These are phyloP conservation scores for Podiceps cristatus DNA, from an alignment of 2,113 vertebrate species.

Conservation along the genomic window DNA sequence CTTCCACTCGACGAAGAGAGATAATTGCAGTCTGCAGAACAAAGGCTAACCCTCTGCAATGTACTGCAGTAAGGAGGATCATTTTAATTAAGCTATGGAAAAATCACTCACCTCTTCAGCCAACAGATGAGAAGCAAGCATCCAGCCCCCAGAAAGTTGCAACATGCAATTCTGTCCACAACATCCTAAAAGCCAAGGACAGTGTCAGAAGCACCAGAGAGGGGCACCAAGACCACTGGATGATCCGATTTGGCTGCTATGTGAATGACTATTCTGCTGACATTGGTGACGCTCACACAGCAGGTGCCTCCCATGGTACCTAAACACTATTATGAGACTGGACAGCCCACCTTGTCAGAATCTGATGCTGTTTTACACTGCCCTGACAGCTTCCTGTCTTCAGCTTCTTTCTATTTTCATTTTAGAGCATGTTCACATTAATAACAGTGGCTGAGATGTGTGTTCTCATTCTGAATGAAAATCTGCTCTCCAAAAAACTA, in stretches of 20 bases:
- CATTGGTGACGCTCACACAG: neutral
- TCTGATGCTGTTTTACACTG: neutral
- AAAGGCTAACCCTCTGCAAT: neutral
- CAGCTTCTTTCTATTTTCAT: neutral
- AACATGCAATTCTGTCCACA: neutral
- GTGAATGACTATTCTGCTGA: neutral
- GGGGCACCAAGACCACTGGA: neutral
- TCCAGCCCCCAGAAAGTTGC: neutral
- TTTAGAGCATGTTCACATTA: neutral
- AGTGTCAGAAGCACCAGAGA: neutral
- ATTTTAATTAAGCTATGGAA: neutral
- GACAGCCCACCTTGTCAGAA: neutral
- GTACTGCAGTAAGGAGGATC: neutral
- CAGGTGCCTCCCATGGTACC: neutral
- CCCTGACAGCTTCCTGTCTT: neutral
- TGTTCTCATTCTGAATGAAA: slow-evolving; percentile 52
- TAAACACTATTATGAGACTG: neutral
- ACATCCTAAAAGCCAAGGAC: neutral
- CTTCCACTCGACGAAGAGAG: neutral
- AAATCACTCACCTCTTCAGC: neutral
- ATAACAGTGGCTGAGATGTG: neutral
- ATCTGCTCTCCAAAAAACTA: slow-evolving; percentile 50
- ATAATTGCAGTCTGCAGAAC: neutral
- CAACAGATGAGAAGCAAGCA: neutral
- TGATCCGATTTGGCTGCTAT: neutral